Base-by-base conservation (phyloP, 2,888 invertebrate genomes). In the Psylliodes chrysocephalus region DNA sequence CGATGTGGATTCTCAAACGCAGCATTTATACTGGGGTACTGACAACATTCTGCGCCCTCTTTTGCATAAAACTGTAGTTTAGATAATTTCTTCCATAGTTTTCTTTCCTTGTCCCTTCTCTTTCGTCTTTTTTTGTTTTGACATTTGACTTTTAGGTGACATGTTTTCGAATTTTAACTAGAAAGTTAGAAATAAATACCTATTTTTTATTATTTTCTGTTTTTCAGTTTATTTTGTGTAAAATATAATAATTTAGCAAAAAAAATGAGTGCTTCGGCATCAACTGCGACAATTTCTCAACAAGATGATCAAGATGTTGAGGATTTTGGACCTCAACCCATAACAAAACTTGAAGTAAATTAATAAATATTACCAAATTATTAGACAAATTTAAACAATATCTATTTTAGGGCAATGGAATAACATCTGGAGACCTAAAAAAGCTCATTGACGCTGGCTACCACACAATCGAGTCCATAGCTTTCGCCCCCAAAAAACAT, bases 401-500 rank as follows among this genome's bases (percentile, higher is more conserved):
- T 19, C 14, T 46, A 15, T 61, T 73, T 65, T 71, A 97, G 96
- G 92, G 92, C 10, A 92, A 93, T 87, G 97, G 97, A 22, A 95
- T 98, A 53, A 91, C 92, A 68, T 87, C 91, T 2, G 90, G 89
- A 1, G 99, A 99, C 80, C 89, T 98, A 1, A 96, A 96, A 81
- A 96, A 96, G 79, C 84, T 99, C 33, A 90, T 93, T 79, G 97
- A 97, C 78, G 92, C 93, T 12, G 99, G 98, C 0, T 96, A 91
- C 78, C 90, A 95, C 78, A 99, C 99, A 0, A 93, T 99, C 0
- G 98, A 98, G 79, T 88, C 98, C 0, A 89, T 99, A 8, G 98
- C 98, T 0, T 98, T 93, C 85, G 91, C 96, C 0, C 95, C 98
- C 0, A 96, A 95, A 78, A 98, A 98, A 82, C 89, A 90, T 79